Conservation (phyloP, 2,888 invertebrate species). For the Caenorhabditis uteleia region DNA sequence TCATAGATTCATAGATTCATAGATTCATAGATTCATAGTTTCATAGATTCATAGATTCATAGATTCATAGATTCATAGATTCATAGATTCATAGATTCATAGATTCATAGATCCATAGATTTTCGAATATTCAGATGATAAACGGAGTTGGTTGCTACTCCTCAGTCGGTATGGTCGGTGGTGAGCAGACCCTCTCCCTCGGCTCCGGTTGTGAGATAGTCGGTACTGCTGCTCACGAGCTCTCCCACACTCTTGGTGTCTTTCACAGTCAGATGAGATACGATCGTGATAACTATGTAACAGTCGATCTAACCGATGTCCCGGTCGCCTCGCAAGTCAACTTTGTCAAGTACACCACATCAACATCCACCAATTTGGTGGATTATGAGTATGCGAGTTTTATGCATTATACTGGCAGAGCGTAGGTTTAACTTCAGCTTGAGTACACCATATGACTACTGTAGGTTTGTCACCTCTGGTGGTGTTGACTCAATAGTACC, state of each 20-base stretch:
- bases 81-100: too few relatives aligned
- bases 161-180: constrained; percentile 38
- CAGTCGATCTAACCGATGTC: constrained; percentile 41
- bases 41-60: too few relatives aligned
- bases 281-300: constrained; percentile 42
- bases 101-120: too few relatives aligned
- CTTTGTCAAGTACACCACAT: constrained; percentile 15
- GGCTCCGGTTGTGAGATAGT: constrained; percentile 42
- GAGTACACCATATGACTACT: not conserved
- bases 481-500: constrained; percentile 36
- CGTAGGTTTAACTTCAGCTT: constrained; percentile 3
- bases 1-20: too few relatives aligned
- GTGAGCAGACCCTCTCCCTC: constrained; percentile 39
- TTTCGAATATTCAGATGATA: constrained; percentile 26
- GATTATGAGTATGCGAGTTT: constrained; percentile 46
- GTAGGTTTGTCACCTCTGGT: constrained; percentile 20
- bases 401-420: constrained; percentile 41
- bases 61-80: too few relatives aligned
- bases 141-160: constrained; percentile 46
- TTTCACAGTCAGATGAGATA: constrained; percentile 48
- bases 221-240: constrained; percentile 45
- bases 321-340: constrained; percentile 9
- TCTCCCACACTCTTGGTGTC: constrained; percentile 39
- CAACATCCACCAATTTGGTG: constrained; percentile 12
- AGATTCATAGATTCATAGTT: too few relatives aligned